Evolutionary conservation across 2,797 vertebrate species (phyloP), one percentile per base, ranked within the genome.

Genomic region (Dallia pectoralis): DNA sequence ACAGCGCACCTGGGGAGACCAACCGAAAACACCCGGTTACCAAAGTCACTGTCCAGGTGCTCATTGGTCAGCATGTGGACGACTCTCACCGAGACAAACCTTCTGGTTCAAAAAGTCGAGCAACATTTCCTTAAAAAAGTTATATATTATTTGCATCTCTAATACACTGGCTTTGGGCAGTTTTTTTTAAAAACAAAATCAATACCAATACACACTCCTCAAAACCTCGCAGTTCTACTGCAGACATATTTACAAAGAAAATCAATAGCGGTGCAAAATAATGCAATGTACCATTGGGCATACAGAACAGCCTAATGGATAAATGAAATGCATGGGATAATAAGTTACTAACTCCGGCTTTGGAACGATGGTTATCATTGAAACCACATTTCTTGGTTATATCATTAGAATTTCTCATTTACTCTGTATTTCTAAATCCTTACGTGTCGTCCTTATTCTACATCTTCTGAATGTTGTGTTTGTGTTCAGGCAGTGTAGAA

Each of bases 1-100:
- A 30, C 97, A 97, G 63, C 97, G 95, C 70, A 99, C 97, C 97
- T 99, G 77, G 77, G 56, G 79, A 62, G 0, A 0, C 69, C 48
- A 68, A 32, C 71, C 48, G 67, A 32, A 7, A 8, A 40, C 14
- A 36, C 32, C 8, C 19, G 36, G 32, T 9, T 19, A 30, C 27
- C 12, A 62, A 27, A 14, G 25, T 2, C 14, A 12, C 59, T 14
- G 56, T 14, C 27, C 59, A 62, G 5, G 16, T 53, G 18, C 12
- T 62, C 59, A 62, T 62, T 62, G 25, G 59, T 29, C 27, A 0
- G 27, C n/a, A n/a, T 62, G 49, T 16, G 49, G 14, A 53, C 49
- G 18, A 36, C 3, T 36, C 33, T 36, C 3, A 3, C 33, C 33
- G 3, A 36, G 33, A 36, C 33, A 36, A 7, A 36, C 33, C 33